These are phyloP conservation scores for Epizoanthus rinbou DNA, from an alignment of 92 coral and sea anemone genomes.

Conservation along the genomic window DNA sequence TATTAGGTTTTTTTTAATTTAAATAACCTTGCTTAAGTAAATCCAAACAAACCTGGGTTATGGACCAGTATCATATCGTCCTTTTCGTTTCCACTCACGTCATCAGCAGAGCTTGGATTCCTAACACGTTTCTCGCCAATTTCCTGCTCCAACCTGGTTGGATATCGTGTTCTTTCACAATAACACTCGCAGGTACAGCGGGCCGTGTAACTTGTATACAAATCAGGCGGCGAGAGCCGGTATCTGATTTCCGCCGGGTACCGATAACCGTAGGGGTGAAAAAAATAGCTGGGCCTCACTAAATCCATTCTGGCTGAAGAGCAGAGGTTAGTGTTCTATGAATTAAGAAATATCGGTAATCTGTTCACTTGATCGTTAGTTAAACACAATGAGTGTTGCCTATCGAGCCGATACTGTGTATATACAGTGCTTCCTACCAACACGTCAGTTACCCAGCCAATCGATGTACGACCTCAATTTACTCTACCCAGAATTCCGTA, in stretches of 20 bases:
- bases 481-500: background rate
- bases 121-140: constrained; percentile 8
- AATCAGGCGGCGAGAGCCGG: constrained; percentile 17
- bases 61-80: constrained; percentile 19
- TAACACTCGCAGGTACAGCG: constrained; percentile 38
- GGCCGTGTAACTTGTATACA: background rate
- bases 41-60: constrained; percentile 30
- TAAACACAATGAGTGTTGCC: constrained; percentile 22
- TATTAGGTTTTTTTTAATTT: background rate
- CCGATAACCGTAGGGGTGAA: constrained; percentile 10
- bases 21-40: background rate
- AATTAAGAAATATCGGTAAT: background rate
- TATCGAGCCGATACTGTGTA: constrained; percentile 31
- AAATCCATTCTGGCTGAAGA: constrained; percentile 15
- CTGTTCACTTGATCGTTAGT: constrained; percentile 34
- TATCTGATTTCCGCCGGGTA: constrained; percentile 33
- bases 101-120: background rate
- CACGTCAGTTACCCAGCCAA: constrained; percentile 30
- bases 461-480: background rate
- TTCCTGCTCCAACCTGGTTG: constrained; percentile 8
- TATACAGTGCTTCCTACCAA: constrained; percentile 11
- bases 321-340: no score
- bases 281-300: constrained; percentile 7
- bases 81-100: background rate
- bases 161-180: constrained; percentile 1